Percentiles rank a stretch among this genome's conserved stretches.
Evolutionary conservation across 37 sponge, comb jelly and placozoan genomes (phyloP).

Genomic region (Cladorhizidae sp.): DNA sequence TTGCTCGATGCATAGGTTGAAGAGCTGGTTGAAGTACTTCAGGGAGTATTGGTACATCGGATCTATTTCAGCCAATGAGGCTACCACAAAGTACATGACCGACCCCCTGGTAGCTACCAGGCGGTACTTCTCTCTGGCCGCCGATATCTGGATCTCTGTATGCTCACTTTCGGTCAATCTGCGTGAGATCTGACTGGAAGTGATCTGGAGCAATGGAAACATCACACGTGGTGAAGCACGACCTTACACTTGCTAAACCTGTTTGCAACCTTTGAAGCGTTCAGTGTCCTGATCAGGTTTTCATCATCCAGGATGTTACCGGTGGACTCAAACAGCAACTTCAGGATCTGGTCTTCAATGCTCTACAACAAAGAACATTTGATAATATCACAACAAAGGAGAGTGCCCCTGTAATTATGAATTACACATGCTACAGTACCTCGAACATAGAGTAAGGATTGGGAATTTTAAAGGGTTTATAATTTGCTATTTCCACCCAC

Average conservation of each 20-base stretch:
- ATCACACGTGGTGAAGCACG: not conserved
- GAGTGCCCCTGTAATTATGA: not conserved
- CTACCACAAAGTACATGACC: constrained; percentile 98
- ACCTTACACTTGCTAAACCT: not conserved
- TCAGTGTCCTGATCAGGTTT: constrained; percentile 88
- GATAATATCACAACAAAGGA: not conserved
- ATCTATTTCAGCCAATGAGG: constrained; percentile 93
- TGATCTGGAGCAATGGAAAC: constrained; percentile 42
- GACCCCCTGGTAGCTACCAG: constrained; percentile 95
- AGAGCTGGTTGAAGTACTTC: constrained; percentile 95
- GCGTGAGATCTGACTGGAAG: constrained; percentile 85
- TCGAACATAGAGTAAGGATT: too few relatives aligned
- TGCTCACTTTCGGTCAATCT: constrained; percentile 92
- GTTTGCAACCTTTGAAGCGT: constrained; percentile 78
- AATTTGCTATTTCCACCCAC: too few relatives aligned
- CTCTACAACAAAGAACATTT: constrained; percentile 33
- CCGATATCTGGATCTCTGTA: constrained; percentile 91
- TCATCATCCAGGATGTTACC: constrained; percentile 99
- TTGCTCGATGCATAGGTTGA: constrained; percentile 92
- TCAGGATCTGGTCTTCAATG: constrained; percentile 96
- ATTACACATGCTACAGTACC: not conserved
- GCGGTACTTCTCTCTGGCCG: constrained; percentile 94
- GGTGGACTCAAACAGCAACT: constrained; percentile 91
- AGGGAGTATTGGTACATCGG: constrained; percentile 99
- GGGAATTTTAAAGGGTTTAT: too few relatives aligned